Conservation (phyloP, 2,888 invertebrate species). For the Apotomis turbidana region DNA sequence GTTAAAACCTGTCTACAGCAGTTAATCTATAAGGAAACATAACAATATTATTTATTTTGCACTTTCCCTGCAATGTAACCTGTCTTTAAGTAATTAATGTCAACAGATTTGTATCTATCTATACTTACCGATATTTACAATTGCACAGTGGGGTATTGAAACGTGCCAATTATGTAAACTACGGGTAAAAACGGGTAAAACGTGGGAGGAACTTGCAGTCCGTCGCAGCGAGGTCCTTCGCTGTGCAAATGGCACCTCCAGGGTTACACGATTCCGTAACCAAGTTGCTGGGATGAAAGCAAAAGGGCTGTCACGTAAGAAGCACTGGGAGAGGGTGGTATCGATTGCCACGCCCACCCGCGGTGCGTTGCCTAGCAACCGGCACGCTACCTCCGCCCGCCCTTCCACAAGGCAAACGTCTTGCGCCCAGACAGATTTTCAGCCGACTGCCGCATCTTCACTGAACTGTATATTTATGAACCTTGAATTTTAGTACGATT, state of each 20-base stretch:
- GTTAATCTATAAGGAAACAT: conserved; percentile 12
- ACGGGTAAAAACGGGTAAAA: not conserved
- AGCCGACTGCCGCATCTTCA: conserved; percentile 10
- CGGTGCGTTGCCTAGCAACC: conserved; percentile 83
- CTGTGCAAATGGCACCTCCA: conserved; percentile 32
- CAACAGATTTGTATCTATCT: not conserved
- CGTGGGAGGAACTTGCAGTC: not conserved
- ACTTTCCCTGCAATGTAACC: not conserved
- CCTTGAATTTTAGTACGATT: not conserved
- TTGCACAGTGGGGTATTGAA: not conserved
- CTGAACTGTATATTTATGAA: conserved; percentile 4
- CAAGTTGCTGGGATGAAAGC: conserved; percentile 51
- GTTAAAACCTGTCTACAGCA: conserved; percentile 27
- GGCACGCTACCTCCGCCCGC: conserved; percentile 58
- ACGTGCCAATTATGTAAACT: conserved; percentile 3
- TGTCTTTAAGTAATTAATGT: not conserved
- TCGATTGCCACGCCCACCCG: conserved; percentile 88
- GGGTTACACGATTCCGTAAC: conserved; percentile 32
- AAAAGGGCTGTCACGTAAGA: conserved; percentile 61
- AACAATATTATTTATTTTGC: conserved; percentile 5
- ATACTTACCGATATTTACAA: not conserved
- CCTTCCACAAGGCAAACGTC: conserved; percentile 45
- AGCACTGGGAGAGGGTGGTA: conserved; percentile 80
- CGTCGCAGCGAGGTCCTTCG: not conserved
- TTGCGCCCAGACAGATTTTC: conserved; percentile 27